Evolutionary conservation across 2,797 vertebrate genomes (phyloP).

Genomic region (Sebastes umbrosus): DNA sequence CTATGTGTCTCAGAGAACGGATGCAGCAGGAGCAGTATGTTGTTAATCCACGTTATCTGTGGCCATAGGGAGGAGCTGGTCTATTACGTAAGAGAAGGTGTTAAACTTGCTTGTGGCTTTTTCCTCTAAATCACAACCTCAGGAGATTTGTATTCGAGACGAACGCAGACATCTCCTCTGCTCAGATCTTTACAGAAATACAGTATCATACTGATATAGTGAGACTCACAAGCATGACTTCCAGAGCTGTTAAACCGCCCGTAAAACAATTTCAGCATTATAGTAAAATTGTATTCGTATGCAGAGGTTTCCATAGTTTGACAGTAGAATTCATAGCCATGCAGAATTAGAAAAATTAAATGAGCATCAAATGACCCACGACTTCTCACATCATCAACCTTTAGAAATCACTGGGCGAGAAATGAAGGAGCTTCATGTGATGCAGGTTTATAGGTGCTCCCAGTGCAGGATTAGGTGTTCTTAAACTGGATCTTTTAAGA

Average conservation of each 20-base stretch:
- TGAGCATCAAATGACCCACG: conserved; percentile 22
- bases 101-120: conserved; percentile 19
- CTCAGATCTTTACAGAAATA: background rate
- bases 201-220: background rate
- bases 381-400: conserved; percentile 32
- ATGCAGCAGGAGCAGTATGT: background rate
- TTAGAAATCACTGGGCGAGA: background rate
- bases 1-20: background rate
- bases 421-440: conserved; percentile 9
- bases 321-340: conserved; percentile 3
- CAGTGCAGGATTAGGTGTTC: conserved; percentile 33
- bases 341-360: conserved; percentile 25
- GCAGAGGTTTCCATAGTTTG: background rate
- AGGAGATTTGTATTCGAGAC: background rate
- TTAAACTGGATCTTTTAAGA: conserved; percentile 29
- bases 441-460: background rate
- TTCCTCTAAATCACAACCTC: conserved; percentile 17
- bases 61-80: background rate
- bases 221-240: background rate
- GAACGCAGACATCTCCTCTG: background rate
- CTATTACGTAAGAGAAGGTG: conserved; percentile 5
- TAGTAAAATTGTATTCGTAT: background rate
- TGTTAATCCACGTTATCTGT: conserved; percentile 16
- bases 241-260: background rate
- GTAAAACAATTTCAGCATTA: background rate